phyloP scores from a whole-genome alignment of 2,888 invertebrate genomes.

The Drosophila setosimentum region DNA sequence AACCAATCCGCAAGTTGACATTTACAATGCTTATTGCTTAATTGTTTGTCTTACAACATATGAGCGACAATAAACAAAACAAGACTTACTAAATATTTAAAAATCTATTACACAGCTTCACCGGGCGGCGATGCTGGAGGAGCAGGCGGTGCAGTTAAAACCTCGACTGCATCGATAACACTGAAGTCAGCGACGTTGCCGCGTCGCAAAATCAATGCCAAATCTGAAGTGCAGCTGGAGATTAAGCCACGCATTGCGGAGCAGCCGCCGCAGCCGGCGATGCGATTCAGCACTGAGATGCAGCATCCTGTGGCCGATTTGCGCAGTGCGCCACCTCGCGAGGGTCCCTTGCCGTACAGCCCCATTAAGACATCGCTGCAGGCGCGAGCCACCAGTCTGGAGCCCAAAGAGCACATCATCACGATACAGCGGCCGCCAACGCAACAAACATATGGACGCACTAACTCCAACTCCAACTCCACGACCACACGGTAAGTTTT shows the following conservation, averaged over 20 bases:
- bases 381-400: conserved; percentile 87
- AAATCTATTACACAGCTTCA: conserved; percentile 62
- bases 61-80: not conserved
- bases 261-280: conserved; percentile 75
- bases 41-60: conserved; percentile 32
- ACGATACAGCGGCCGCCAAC: conserved; percentile 87
- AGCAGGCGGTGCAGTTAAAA: conserved; percentile 85
- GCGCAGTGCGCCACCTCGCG: conserved; percentile 85
- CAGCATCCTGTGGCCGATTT: conserved; percentile 86
- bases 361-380: conserved; percentile 81
- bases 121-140: conserved; percentile 69
- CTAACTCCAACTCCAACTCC: conserved; percentile 82
- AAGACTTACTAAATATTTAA: conserved; percentile 10
- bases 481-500: conserved; percentile 79
- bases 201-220: conserved; percentile 88
- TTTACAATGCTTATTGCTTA: conserved; percentile 36
- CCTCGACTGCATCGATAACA: conserved; percentile 88
- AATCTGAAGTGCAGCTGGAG: conserved; percentile 88
- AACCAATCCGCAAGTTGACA: conserved; percentile 18
- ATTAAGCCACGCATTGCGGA: conserved; percentile 85
- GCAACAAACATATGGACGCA: conserved; percentile 82
- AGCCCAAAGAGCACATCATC: conserved; percentile 89
- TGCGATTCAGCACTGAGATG: conserved; percentile 88
- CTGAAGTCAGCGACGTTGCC: conserved; percentile 89
- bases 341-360: conserved; percentile 83